phyloP scores from a whole-genome alignment of 64 coral and sea anemone genomes.

The Anthopleura sola region DNA sequence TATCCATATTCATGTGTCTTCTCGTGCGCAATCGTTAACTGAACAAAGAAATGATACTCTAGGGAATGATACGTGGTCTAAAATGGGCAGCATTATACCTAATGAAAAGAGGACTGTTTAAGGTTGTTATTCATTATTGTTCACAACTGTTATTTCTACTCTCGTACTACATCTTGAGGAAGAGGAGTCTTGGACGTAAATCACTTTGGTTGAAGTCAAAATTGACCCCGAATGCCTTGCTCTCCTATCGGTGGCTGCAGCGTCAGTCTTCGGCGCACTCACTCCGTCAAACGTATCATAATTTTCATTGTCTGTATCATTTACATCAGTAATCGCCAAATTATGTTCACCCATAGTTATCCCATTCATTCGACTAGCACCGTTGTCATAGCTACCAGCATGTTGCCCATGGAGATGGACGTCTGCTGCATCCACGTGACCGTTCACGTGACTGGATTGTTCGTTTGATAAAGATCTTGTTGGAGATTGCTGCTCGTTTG shows the following conservation, averaged over 20 bases:
- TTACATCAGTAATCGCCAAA: background rate
- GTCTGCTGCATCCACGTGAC: background rate
- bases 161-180: background rate
- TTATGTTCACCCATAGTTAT: background rate
- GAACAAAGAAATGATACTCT: no score
- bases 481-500: background rate
- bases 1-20: no score
- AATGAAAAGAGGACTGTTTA: background rate
- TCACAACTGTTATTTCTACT: background rate
- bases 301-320: constrained; percentile 2
- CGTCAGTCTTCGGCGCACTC: background rate
- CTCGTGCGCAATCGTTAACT: no score
- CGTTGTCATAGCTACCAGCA: background rate
- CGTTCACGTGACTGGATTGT: background rate
- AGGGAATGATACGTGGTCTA: no score
- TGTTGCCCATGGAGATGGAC: background rate
- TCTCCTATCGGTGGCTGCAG: background rate
- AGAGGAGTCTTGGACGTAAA: constrained; percentile 9
- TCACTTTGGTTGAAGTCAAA: constrained; percentile 12
- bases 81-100: no score
- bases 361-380: background rate
- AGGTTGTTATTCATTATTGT: background rate
- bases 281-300: background rate
- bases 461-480: background rate
- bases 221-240: background rate